Percentiles rank a stretch among this genome's conserved stretches.
Evolutionary conservation across 2,113 vertebrate species (phyloP).

Genomic region (Oncorhynchus mykiss): DNA sequence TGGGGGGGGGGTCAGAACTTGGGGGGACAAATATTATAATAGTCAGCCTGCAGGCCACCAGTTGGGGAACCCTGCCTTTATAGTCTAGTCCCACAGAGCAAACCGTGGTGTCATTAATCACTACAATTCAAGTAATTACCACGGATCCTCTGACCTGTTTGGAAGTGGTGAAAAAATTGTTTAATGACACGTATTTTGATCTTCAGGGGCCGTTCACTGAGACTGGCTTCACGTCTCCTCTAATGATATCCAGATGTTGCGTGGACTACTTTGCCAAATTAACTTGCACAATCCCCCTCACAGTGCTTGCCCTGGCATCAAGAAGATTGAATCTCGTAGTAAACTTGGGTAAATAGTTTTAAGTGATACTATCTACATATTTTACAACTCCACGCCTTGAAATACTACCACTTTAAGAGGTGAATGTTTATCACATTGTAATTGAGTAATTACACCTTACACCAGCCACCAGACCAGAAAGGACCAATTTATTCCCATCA

Average conservation of each 20-base stretch:
- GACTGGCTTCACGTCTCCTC: conserved; percentile 67
- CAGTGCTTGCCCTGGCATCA: conserved; percentile 64
- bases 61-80: not conserved
- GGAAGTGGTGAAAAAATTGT: conserved; percentile 11
- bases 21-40: too few relatives aligned
- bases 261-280: conserved; percentile 70
- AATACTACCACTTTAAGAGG: not conserved
- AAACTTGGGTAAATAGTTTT: conserved; percentile 56
- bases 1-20: too few relatives aligned
- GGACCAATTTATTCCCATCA: not conserved
- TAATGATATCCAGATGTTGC: conserved; percentile 79
- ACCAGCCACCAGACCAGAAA: not conserved
- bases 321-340: conserved; percentile 66
- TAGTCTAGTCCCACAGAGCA: not conserved
- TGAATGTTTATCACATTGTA: not conserved
- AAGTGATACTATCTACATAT: conserved; percentile 30
- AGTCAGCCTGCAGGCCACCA: not conserved
- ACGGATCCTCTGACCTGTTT: conserved; percentile 27
- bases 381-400: not conserved
- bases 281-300: conserved; percentile 74
- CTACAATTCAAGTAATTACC: not conserved
- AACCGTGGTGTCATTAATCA: not conserved
- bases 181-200: conserved; percentile 70
- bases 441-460: not conserved
- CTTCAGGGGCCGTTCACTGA: conserved; percentile 52